These are phyloP conservation scores for Octodon degus DNA, from an alignment of 2,113 vertebrate genomes.

Conservation along the genomic window DNA sequence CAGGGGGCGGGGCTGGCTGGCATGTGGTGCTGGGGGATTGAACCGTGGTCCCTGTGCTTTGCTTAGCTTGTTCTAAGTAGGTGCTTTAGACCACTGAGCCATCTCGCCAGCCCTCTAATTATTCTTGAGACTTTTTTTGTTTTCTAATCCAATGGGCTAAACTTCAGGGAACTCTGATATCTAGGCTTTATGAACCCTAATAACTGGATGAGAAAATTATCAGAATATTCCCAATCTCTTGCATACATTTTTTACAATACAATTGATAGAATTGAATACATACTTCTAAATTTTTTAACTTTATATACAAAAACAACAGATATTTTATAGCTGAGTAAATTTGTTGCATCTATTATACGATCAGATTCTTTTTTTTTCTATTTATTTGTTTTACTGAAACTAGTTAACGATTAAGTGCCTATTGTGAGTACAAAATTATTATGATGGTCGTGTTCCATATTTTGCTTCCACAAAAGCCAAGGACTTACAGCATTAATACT, in stretches of 20 bases:
- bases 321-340: background rate
- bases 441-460: background rate
- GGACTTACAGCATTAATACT: slow-evolving; percentile 65
- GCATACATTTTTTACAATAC: background rate
- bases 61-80: too few species aligned
- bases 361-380: background rate
- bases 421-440: slow-evolving; percentile 44
- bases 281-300: background rate
- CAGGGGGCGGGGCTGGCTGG: too few species aligned
- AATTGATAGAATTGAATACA: background rate
- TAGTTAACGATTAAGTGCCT: background rate
- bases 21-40: too few species aligned
- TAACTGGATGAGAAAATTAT: background rate
- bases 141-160: background rate
- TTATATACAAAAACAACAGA: background rate
- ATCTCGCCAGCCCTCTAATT: too few species aligned
- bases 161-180: background rate
- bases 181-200: background rate
- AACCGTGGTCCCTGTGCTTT: too few species aligned
- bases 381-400: slow-evolving; percentile 49
- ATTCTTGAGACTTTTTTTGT: background rate
- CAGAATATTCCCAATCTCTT: background rate
- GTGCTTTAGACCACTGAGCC: too few species aligned
- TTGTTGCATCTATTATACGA: background rate
- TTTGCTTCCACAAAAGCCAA: background rate